Evolutionary conservation across 1,140 invertebrate species (phyloP).

Genomic region (Gryllus bimaculatus): DNA sequence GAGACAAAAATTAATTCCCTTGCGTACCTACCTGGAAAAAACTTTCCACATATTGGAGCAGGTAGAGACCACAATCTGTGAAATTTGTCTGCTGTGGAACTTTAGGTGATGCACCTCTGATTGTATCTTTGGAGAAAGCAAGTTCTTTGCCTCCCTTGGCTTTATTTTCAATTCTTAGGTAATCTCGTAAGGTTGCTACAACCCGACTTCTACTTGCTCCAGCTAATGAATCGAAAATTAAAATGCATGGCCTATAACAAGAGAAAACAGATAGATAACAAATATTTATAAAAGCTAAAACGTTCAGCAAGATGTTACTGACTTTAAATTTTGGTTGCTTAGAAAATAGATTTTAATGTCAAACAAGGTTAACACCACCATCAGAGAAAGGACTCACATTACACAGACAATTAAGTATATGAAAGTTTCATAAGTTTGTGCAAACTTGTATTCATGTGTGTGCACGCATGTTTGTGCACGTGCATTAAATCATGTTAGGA

Average conservation of each 20-base stretch:
- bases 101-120: constrained; percentile 74
- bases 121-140: constrained; percentile 68
- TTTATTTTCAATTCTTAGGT: constrained; percentile 81
- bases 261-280: constrained; percentile 4
- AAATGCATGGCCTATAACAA: constrained; percentile 68
- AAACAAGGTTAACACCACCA: too few relatives aligned
- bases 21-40: constrained; percentile 66
- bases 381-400: too few relatives aligned
- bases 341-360: too few relatives aligned
- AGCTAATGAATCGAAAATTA: constrained; percentile 89
- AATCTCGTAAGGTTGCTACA: constrained; percentile 78
- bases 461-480: too few relatives aligned
- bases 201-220: constrained; percentile 69
- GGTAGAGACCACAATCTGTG: constrained; percentile 91
- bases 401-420: too few relatives aligned
- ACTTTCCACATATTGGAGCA: constrained; percentile 91
- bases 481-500: too few relatives aligned
- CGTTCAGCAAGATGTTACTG: too few relatives aligned
- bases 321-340: too few relatives aligned
- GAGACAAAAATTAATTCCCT: too few relatives aligned
- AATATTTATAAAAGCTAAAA: neutral
- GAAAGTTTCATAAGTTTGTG: too few relatives aligned
- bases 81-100: constrained; percentile 95
- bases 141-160: constrained; percentile 53
- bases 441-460: too few relatives aligned